A percentile compares a stretch with the other conserved stretches of the same genome.
phyloP scores from a whole-genome alignment of 2,888 invertebrate species.

The Heteromurus nitidus region DNA sequence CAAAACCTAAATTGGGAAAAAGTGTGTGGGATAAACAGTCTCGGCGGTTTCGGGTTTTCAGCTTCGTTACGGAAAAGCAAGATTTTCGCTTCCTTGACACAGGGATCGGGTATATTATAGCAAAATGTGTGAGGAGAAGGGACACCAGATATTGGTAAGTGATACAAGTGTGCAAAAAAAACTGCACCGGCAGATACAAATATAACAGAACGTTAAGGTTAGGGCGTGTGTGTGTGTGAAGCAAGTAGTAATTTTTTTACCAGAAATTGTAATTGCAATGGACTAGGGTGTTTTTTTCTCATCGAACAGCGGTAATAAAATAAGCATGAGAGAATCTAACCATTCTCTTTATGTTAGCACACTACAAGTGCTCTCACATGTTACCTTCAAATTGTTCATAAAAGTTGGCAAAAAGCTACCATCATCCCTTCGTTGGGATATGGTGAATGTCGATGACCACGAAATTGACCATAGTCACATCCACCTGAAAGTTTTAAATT shows the following conservation, averaged over 20 bases:
- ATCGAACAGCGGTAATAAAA: conserved; percentile 1
- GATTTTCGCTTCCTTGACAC: conserved; percentile 13
- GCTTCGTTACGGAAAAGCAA: conserved; percentile 7
- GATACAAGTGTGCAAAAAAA: too few species aligned
- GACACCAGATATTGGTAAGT: too few species aligned
- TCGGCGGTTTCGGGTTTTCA: conserved; percentile 34
- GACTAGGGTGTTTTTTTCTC: background rate
- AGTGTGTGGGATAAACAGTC: conserved; percentile 35
- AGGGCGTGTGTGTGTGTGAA: conserved; percentile 40
- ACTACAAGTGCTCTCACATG: background rate
- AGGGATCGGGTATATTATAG: background rate
- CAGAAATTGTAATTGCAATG: conserved; percentile 42
- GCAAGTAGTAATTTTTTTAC: conserved; percentile 24
- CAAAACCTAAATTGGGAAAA: conserved; percentile 26
- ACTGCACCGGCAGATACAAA: background rate
- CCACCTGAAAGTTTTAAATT: conserved; percentile 50
- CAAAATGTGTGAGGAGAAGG: background rate
- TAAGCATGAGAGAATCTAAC: background rate
- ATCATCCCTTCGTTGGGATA: too few species aligned
- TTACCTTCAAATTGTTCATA: background rate
- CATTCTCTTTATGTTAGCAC: background rate
- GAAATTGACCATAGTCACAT: conserved; percentile 35
- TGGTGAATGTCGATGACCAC: conserved; percentile 38
- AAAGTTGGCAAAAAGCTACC: too few species aligned
- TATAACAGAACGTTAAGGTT: background rate